Conservation (phyloP, 2,113 vertebrate species). For the Dicrurus megarhynchus region DNA sequence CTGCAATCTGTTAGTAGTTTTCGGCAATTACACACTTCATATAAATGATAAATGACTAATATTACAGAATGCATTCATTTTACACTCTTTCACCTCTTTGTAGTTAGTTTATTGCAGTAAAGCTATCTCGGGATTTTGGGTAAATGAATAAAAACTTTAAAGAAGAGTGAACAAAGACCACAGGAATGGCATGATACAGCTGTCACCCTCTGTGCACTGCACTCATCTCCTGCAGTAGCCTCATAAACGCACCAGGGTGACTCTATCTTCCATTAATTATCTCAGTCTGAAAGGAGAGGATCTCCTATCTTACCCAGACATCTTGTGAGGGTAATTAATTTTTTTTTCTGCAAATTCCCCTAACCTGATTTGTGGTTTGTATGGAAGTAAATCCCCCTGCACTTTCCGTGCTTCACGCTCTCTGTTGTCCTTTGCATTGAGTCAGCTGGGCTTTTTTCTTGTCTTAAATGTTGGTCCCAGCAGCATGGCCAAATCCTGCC, state of each 20-base stretch:
- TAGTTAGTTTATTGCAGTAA: not conserved
- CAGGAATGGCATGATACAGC: not conserved
- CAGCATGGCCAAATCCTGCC: not conserved
- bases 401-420: accelerated
- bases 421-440: not conserved
- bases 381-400: not conserved
- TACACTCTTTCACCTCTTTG: not conserved
- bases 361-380: not conserved
- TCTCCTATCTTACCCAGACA: not conserved
- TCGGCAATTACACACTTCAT: slow-evolving; percentile 23
- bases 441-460: not conserved
- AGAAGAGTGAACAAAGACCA: not conserved
- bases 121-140: not conserved
- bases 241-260: not conserved
- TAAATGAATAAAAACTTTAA: not conserved
- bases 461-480: not conserved
- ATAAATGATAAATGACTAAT: slow-evolving; percentile 43
- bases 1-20: slow-evolving; percentile 41
- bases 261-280: not conserved
- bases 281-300: not conserved
- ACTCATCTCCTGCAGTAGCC: not conserved
- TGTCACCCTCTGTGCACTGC: not conserved
- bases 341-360: not conserved
- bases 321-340: not conserved
- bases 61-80: not conserved